phyloP scores from a whole-genome alignment of 2,888 invertebrate species.

The Podotricha telesiphe region DNA sequence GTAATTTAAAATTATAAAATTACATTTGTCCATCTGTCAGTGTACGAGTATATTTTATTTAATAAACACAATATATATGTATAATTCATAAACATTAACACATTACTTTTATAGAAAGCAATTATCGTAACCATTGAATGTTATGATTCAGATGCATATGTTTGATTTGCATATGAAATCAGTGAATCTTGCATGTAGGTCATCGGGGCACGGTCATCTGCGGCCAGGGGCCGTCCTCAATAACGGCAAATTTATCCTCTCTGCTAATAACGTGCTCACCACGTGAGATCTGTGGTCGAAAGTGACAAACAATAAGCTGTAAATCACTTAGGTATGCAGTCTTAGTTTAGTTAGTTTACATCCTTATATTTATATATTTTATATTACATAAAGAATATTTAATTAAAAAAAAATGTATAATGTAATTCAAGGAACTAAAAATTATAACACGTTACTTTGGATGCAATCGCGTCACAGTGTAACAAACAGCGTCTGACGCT shows the following conservation, averaged over 20 bases:
- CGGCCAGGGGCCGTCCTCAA: constrained; percentile 45
- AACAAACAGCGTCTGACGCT: too few species aligned
- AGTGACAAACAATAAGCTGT: background rate
- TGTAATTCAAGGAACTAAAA: too few species aligned
- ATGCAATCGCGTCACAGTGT: too few species aligned
- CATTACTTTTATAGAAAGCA: background rate
- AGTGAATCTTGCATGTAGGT: constrained; percentile 64
- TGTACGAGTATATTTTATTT: too few species aligned
- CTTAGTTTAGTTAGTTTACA: background rate
- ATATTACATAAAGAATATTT: too few species aligned
- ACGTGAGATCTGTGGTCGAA: constrained; percentile 25
- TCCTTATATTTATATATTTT: background rate
- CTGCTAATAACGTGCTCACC: constrained; percentile 36
- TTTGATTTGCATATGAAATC: constrained; percentile 62
- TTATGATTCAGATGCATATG: constrained; percentile 15
- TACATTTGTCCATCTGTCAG: too few species aligned
- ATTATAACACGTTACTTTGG: too few species aligned
- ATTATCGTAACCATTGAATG: background rate
- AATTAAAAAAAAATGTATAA: background rate
- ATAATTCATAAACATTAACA: background rate
- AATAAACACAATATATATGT: background rate
- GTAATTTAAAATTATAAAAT: too few species aligned
- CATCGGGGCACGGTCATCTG: constrained; percentile 57
- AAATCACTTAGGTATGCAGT: background rate
- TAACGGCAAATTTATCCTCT: constrained; percentile 42